phyloP scores from a whole-genome alignment of 2,113 vertebrate genomes.

The Dasyurus viverrinus region DNA sequence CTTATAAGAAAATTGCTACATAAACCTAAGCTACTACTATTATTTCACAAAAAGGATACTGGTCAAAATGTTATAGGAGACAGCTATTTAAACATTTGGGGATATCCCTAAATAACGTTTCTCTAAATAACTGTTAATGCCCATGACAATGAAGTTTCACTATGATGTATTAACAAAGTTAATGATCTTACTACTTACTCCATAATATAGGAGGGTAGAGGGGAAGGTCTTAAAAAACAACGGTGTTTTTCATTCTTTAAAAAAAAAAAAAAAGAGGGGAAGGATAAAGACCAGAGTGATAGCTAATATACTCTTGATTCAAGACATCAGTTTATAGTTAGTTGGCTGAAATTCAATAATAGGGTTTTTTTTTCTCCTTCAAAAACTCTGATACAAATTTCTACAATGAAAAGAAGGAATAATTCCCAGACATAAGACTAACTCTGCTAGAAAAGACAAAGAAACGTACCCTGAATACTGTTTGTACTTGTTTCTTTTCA shows the following conservation, averaged over 20 bases:
- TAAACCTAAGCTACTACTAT: neutral
- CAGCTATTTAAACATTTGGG: neutral
- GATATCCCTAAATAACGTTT: neutral
- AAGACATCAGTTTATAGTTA: conserved; percentile 26
- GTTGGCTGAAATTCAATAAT: conserved; percentile 11
- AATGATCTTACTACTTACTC: neutral
- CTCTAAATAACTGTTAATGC: neutral
- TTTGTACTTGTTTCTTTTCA: conserved; percentile 48
- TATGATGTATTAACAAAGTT: neutral
- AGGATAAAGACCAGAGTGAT: neutral
- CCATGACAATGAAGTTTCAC: neutral
- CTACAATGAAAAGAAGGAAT: conserved; percentile 51
- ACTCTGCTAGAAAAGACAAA: conserved; percentile 62
- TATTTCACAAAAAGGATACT: neutral
- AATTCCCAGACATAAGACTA: conserved; percentile 65
- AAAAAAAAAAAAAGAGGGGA: neutral
- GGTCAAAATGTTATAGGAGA: neutral
- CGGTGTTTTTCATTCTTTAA: conserved; percentile 33
- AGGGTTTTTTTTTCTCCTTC: conserved; percentile 42
- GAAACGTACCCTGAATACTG: conserved; percentile 37
- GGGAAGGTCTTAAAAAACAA: conserved; percentile 35
- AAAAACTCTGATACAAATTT: conserved; percentile 60
- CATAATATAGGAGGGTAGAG: neutral
- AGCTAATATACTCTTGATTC: conserved; percentile 9
- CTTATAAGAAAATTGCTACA: neutral